These are phyloP conservation scores for Heliothis peltigera DNA, from an alignment of 2,888 invertebrate species.

Conservation along the genomic window DNA sequence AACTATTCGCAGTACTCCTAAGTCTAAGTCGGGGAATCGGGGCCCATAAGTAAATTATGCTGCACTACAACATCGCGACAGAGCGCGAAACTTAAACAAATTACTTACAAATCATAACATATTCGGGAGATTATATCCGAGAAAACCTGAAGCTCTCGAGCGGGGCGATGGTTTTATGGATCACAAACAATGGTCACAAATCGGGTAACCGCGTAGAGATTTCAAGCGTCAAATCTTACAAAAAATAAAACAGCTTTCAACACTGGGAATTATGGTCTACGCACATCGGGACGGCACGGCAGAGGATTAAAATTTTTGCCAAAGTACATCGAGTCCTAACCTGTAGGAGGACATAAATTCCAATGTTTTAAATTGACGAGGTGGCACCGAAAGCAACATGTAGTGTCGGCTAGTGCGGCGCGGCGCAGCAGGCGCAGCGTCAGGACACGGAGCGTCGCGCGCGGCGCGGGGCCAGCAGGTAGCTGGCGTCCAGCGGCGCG, in stretches of 20 bases:
- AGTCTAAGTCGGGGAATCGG: slow-evolving; percentile 30
- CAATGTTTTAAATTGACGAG: too few species aligned
- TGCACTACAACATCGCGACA: slow-evolving; percentile 47
- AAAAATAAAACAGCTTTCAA: background rate
- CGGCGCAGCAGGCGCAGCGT: slow-evolving; percentile 50
- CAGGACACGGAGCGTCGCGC: slow-evolving; percentile 59
- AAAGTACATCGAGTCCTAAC: too few species aligned
- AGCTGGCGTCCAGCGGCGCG: slow-evolving; percentile 63
- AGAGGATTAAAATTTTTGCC: too few species aligned
- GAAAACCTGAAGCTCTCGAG: background rate
- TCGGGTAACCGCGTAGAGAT: background rate
- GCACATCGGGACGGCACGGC: too few species aligned
- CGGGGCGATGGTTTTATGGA: background rate
- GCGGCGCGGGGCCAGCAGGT: slow-evolving; percentile 59
- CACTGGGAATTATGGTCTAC: background rate
- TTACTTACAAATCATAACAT: slow-evolving; percentile 21
- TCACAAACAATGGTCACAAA: background rate
- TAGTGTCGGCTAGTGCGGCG: background rate
- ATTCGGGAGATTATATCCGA: slow-evolving; percentile 13
- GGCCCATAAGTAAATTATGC: slow-evolving; percentile 35
- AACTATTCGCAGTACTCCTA: slow-evolving; percentile 68
- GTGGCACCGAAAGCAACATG: too few species aligned
- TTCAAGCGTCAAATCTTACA: background rate
- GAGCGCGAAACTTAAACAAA: slow-evolving; percentile 41
- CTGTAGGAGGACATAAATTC: too few species aligned